Percentiles rank a stretch among this genome's conserved stretches.
Conservation (phyloP, 2,113 vertebrate species). For the Danionella cerebrum region DNA sequence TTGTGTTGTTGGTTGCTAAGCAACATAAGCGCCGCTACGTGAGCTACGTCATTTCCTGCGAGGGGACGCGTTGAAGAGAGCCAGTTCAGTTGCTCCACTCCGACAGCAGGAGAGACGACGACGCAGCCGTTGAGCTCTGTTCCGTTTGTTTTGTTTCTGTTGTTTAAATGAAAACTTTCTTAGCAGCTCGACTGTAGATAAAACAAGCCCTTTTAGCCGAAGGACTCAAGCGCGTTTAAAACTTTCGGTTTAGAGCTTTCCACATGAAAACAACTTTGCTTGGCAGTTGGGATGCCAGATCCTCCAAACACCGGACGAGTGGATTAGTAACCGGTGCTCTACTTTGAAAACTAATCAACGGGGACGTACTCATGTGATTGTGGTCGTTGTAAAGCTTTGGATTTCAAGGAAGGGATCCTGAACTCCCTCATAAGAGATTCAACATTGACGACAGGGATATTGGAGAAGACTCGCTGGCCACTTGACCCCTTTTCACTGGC, state of each 20-base stretch:
- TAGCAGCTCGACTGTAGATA: neutral
- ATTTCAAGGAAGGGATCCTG: neutral
- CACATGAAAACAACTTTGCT: slow-evolving; percentile 6
- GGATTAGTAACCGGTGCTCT: neutral
- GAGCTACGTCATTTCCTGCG: slow-evolving; percentile 61
- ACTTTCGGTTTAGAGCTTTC: slow-evolving; percentile 1
- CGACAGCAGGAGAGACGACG: neutral
- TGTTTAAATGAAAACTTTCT: neutral
- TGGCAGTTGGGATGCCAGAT: neutral
- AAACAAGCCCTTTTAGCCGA: neutral
- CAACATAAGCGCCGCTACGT: slow-evolving; percentile 33
- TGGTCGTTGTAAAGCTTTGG: neutral
- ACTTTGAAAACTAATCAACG: neutral
- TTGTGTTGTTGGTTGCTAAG: slow-evolving; percentile 39
- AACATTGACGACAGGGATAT: slow-evolving; percentile 44
- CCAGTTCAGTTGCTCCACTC: slow-evolving; percentile 13
- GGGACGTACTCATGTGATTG: neutral
- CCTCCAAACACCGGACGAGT: neutral
- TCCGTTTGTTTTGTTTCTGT: neutral
- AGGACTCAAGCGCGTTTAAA: neutral
- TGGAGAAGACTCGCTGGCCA: slow-evolving; percentile 51
- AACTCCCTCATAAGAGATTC: neutral
- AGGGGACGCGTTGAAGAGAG: slow-evolving; percentile 25
- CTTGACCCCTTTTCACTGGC: slow-evolving; percentile 51
- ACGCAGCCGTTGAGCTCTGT: neutral